phyloP scores from a whole-genome alignment of 2,113 vertebrate genomes.

The Passer domesticus region DNA sequence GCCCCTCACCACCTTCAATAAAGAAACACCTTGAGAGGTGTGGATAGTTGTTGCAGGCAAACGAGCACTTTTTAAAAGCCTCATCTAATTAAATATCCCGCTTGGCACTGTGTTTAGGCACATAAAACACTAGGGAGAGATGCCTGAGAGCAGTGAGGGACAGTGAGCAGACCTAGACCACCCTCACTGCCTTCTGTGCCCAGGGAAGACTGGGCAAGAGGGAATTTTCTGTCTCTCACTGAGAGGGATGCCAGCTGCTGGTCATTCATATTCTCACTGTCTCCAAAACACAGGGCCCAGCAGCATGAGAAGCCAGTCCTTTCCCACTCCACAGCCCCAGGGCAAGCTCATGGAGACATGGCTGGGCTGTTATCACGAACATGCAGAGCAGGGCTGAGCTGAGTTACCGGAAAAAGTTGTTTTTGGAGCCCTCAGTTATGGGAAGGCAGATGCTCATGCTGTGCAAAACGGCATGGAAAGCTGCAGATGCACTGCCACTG shows the following conservation, averaged over 20 bases:
- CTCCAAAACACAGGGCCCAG: neutral
- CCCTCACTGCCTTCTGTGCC: neutral
- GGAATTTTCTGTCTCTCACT: neutral
- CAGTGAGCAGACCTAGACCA: neutral
- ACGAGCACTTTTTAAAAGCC: neutral
- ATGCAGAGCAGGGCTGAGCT: neutral
- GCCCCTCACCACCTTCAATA: neutral
- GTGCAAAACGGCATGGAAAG: neutral
- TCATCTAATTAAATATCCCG: neutral
- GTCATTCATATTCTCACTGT: neutral
- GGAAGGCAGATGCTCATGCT: neutral
- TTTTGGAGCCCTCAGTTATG: neutral
- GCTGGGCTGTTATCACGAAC: neutral
- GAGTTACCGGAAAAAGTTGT: neutral
- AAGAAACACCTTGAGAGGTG: neutral
- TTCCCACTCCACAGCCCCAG: neutral
- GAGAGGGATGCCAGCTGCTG: neutral
- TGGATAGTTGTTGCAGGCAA: neutral
- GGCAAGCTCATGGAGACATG: accelerated
- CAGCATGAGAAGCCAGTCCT: neutral
- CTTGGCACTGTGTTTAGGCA: neutral
- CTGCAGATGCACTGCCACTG: neutral
- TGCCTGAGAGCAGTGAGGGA: neutral
- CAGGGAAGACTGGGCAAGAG: neutral
- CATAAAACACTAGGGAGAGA: neutral